Percentiles rank a stretch among this genome's conserved stretches.
Evolutionary conservation across 2,888 invertebrate genomes (phyloP).

Genomic region (Cheilosia pagana): DNA sequence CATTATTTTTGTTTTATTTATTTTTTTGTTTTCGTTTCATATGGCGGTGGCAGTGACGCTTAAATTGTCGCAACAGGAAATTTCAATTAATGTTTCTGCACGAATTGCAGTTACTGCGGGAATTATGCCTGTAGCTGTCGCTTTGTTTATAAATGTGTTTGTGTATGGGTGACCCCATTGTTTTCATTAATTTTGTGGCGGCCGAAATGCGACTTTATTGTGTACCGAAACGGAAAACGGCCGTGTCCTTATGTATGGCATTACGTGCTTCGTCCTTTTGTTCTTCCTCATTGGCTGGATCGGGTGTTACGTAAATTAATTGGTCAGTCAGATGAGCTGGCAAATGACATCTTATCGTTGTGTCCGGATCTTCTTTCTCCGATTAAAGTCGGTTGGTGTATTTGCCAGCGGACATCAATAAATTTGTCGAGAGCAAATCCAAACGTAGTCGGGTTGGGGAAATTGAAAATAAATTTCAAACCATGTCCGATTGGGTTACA

Average conservation of each 20-base stretch:
- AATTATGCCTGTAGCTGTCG: slow-evolving; percentile 41
- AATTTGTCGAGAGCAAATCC: neutral
- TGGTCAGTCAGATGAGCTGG: neutral
- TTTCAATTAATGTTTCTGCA: slow-evolving; percentile 63
- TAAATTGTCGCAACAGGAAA: slow-evolving; percentile 57
- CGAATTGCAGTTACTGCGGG: slow-evolving; percentile 53
- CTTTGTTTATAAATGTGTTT: slow-evolving; percentile 13
- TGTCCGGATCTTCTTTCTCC: neutral
- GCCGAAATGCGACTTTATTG: slow-evolving; percentile 10
- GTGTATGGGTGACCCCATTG: neutral
- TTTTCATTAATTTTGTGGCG: slow-evolving; percentile 30
- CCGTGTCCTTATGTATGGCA: slow-evolving; percentile 13
- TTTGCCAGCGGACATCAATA: neutral
- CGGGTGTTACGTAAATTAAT: slow-evolving; percentile 17
- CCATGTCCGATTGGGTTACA: neutral
- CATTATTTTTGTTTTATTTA: neutral
- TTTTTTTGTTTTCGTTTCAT: neutral
- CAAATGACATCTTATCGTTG: neutral
- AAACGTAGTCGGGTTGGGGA: neutral
- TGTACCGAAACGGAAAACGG: neutral
- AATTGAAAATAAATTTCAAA: slow-evolving; percentile 3
- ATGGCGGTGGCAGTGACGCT: slow-evolving; percentile 35
- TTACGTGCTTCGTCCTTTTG: neutral
- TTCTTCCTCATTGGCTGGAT: neutral
- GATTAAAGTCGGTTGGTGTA: neutral